Base-by-base conservation (phyloP, 2,888 invertebrate species). In the Zelleria hepariella region DNA sequence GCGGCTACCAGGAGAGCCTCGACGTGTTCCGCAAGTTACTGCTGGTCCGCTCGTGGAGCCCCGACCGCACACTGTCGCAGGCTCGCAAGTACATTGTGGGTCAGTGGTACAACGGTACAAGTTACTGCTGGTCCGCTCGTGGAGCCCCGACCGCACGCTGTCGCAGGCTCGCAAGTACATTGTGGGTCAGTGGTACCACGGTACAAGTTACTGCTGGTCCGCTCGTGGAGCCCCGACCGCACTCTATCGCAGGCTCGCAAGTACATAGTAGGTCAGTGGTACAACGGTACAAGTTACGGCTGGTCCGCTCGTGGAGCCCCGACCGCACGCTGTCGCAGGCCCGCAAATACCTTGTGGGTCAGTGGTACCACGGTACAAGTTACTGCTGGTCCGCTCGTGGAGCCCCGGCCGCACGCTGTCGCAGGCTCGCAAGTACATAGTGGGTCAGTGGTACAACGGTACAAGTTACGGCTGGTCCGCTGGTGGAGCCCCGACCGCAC, bases 401-500 rank as follows among this genome's bases (percentile, higher is more conserved):
- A 97, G 97, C 78, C 98, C 98, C 0, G 98, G 98, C 76, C 90
- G 98, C 66, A 98, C 97, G 0, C 90, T 98, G 47, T 97, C 98
- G 0, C 98, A 98, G 84, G 97, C 98, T 0, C 93, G 95, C 68
- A 95, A 94, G 74, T 98, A 97, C 73, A 95, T 98, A 47, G 93
- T 95, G 73, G 95, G 96, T 93, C 60, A 67, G 78, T 10, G 32
- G n/a, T n/a, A n/a, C n/a, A n/a, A n/a, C n/a, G n/a, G n/a, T n/a
- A n/a, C n/a, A 96, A 96, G 74, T 80, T 98, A 20, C 84, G 98
- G 20, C 87, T 97, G 0, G 94, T 98, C 58, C 90, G 98, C 68
- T 96, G 95, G 0, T 98, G 98, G 98, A 97, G 97, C 78, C 98
- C 98, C 0, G 98, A 98, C 76, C 90, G 98, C 66, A 98, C 97